Percentiles rank a stretch among this genome's conserved stretches.
Conservation (phyloP, 1,140 invertebrate species). For the Eriocheir sinensis region DNA sequence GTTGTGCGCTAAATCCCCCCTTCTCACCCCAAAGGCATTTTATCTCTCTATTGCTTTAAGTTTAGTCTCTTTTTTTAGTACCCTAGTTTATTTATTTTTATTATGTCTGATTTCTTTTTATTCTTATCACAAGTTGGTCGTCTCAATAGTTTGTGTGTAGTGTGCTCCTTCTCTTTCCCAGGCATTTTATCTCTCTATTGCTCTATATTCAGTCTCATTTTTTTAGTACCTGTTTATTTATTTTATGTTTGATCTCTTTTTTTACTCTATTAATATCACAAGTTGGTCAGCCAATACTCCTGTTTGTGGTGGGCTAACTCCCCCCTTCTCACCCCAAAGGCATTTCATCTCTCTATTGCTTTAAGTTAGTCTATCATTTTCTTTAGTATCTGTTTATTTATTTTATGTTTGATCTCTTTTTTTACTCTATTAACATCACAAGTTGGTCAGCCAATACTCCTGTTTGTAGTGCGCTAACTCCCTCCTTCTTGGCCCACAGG, state of each 20-base stretch:
- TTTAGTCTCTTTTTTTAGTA: neutral
- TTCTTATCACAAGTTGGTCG: neutral
- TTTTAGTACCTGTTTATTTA: slow-evolving; percentile 17
- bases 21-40: too few species aligned
- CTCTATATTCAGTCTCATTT: neutral
- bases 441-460: neutral
- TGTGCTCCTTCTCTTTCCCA: neutral
- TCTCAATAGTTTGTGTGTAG: neutral
- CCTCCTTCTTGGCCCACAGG: neutral
- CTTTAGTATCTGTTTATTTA: neutral
- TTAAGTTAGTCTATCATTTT: neutral
- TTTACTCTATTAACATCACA: neutral
- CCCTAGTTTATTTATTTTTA: neutral
- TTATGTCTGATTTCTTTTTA: neutral
- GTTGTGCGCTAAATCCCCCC: too few species aligned
- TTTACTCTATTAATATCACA: neutral
- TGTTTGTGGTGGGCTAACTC: too few species aligned
- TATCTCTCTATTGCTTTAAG: neutral
- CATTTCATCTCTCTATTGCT: neutral
- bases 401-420: neutral
- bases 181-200: neutral
- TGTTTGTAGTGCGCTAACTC: neutral
- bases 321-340: too few species aligned
- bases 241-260: neutral
- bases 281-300: too few species aligned